Base-by-base conservation (phyloP, 2,888 invertebrate species). In the Nebria salina region DNA sequence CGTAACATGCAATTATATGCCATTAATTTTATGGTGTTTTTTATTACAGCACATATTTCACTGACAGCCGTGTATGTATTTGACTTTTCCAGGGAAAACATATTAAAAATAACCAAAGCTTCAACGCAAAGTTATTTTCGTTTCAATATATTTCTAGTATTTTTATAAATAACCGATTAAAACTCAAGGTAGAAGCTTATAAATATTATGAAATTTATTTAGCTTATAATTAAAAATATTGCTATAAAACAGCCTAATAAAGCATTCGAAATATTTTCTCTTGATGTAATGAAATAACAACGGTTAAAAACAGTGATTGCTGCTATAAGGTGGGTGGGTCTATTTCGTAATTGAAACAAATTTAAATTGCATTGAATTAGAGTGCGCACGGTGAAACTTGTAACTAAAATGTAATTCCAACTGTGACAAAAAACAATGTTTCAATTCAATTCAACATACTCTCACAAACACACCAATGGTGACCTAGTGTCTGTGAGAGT, bases 21-120 rank as follows among this genome's bases (percentile, higher is more conserved):
- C 78, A 78, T 78, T 77, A 77, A 72, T 77, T 78, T 78, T 73
- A 78, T 78, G 66, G 34, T 41, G 73, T 65, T 78, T 78, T 78
- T 78, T 78, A 78, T 78, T 73, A 78, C 74, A 25, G 64, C 78
- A 77, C 77, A 78, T 78, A 78, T 78, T 78, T 78, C 65, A 78
- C 66, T 42, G 66, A 65, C 73, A 73, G 77, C 25, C 65, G 78
- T 66, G 64, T 78, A 74, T 78, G 78, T 66, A 65, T 77, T 72
- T 72, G 77, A 77, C 77, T 77, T 34, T 34, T 5, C 34, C 34
- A 34, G 34, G 34, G 34, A 34, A 34, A 34, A 34, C 4, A 5
- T 78, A 66, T 66, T 66, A 66, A 66, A 66, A 66, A 66, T 66
- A 66, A 66, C 66, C 66, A 66, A n/a, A 66, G 66, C n/a, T 25